These are phyloP conservation scores for Zaprionus tsacasi DNA, from an alignment of 1,140 invertebrate species.

Conservation along the genomic window DNA sequence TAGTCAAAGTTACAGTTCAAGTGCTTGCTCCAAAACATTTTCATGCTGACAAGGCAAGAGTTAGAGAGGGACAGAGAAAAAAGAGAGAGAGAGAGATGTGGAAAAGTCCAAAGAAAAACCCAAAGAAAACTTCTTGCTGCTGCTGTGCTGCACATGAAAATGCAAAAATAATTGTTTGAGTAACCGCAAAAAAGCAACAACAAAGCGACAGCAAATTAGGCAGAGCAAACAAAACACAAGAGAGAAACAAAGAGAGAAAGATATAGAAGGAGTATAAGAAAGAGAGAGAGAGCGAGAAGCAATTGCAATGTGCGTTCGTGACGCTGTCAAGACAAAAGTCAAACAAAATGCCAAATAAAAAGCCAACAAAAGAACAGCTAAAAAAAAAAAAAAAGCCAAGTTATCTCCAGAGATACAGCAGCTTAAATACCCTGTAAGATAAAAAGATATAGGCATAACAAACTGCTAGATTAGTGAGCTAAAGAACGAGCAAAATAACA, in stretches of 20 bases:
- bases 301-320: slow-evolving; percentile 21
- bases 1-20: slow-evolving; percentile 20
- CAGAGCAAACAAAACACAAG: slow-evolving; percentile 14
- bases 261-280: not conserved
- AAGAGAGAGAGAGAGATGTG: not conserved
- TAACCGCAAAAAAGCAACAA: slow-evolving; percentile 54
- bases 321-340: slow-evolving; percentile 13
- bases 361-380: not conserved
- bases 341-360: not conserved
- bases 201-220: slow-evolving; percentile 62
- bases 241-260: not conserved
- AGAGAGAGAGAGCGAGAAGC: not conserved
- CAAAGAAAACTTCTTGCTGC: slow-evolving; percentile 20
- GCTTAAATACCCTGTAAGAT: slow-evolving; percentile 5
- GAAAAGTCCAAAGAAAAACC: slow-evolving; percentile 2
- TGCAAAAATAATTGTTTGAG: slow-evolving; percentile 69
- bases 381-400: not conserved
- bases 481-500: not conserved
- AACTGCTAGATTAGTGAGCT: not conserved
- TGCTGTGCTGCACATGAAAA: slow-evolving; percentile 39
- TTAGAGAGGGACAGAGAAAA: not conserved
- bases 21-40: slow-evolving; percentile 11
- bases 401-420: slow-evolving; percentile 7
- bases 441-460: slow-evolving; percentile 23
- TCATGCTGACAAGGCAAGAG: slow-evolving; percentile 11